Conservation (phyloP, 2,113 vertebrate genomes). For the Sakesphorus luctuosus region DNA sequence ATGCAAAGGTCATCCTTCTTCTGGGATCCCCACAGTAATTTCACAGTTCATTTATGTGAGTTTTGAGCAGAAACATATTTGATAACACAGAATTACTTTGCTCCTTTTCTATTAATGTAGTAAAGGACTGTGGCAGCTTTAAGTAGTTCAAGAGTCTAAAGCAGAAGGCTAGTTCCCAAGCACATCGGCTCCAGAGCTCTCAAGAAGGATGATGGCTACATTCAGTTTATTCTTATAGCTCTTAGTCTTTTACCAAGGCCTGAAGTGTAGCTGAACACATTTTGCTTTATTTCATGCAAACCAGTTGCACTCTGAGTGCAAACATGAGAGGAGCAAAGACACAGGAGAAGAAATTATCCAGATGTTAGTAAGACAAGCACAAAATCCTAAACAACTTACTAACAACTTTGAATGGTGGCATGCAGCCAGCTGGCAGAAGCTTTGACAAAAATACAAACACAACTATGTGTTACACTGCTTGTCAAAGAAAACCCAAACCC, state of each 20-base stretch:
- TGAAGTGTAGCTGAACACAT: neutral
- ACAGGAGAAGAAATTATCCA: neutral
- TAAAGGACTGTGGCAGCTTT: neutral
- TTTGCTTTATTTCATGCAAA: neutral
- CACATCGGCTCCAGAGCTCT: neutral
- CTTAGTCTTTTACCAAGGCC: neutral
- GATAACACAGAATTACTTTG: slow-evolving; percentile 25
- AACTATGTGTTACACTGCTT: neutral
- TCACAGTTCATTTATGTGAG: neutral
- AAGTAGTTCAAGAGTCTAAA: neutral
- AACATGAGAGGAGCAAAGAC: neutral
- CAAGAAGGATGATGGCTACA: neutral
- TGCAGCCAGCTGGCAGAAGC: neutral
- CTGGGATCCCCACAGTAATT: neutral
- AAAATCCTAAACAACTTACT: neutral
- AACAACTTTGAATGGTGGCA: neutral
- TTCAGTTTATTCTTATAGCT: neutral
- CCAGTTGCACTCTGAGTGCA: neutral
- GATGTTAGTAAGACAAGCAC: neutral
- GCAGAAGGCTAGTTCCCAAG: neutral
- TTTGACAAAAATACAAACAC: neutral
- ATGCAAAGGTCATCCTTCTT: neutral
- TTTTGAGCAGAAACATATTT: slow-evolving; percentile 6
- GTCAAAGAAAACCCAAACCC: neutral
- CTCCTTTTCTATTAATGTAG: neutral